These are phyloP conservation scores for Mola mola DNA, from an alignment of 2,113 vertebrate species.

Conservation along the genomic window DNA sequence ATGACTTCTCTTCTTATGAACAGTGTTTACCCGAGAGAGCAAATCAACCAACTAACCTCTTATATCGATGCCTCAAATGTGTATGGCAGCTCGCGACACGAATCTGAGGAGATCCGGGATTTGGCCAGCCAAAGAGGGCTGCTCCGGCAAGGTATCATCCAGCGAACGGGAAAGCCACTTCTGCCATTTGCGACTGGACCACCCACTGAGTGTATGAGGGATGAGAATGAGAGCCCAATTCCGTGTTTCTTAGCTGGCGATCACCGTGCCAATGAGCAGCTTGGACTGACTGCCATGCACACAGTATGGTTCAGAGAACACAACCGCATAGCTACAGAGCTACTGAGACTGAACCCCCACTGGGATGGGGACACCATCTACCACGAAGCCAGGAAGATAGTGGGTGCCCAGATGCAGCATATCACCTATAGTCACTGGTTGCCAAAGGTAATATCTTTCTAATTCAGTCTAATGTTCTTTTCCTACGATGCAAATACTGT, in stretches of 20 bases:
- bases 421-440: constrained; percentile 98
- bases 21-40: constrained; percentile 95
- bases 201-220: constrained; percentile 96
- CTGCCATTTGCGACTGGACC: constrained; percentile 94
- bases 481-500: background rate
- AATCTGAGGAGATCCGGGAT: constrained; percentile 91
- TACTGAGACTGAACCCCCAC: constrained; percentile 93
- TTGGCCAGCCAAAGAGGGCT: constrained; percentile 94
- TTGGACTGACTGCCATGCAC: constrained; percentile 96
- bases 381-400: constrained; percentile 95
- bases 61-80: constrained; percentile 97
- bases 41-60: constrained; percentile 97
- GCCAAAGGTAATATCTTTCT: constrained; percentile 82
- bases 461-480: background rate
- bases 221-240: constrained; percentile 97
- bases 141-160: constrained; percentile 93
- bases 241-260: constrained; percentile 97
- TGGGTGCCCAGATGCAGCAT: constrained; percentile 97
- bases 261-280: constrained; percentile 95
- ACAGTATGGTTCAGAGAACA: constrained; percentile 97
- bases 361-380: constrained; percentile 99
- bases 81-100: constrained; percentile 91
- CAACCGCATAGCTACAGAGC: constrained; percentile 92
- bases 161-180: constrained; percentile 94
- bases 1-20: constrained; percentile 99